Evolutionary conservation across 2,888 invertebrate species (phyloP).

Genomic region (Coenonympha glycerion): DNA sequence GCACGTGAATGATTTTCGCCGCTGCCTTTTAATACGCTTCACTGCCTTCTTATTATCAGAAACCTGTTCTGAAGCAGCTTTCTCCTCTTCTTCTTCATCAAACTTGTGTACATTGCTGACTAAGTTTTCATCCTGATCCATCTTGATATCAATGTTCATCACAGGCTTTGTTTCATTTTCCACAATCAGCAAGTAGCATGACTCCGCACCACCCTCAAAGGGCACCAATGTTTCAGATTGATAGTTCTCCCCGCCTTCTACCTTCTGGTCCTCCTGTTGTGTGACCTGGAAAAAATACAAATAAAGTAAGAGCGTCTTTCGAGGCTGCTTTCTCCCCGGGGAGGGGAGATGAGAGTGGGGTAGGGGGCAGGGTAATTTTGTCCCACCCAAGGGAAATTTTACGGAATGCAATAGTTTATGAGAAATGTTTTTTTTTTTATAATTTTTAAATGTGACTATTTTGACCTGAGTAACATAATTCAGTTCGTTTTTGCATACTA

Average conservation of each 20-base stretch:
- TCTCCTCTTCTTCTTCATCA: slow-evolving; percentile 77
- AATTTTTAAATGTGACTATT: too few relatives aligned
- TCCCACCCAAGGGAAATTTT: too few relatives aligned
- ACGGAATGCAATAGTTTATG: too few relatives aligned
- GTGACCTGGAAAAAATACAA: slow-evolving; percentile 20
- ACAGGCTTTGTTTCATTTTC: slow-evolving; percentile 81
- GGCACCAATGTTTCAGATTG: slow-evolving; percentile 91
- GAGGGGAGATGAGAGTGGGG: too few relatives aligned
- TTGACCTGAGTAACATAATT: too few relatives aligned
- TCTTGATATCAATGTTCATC: slow-evolving; percentile 49
- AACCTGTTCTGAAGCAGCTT: slow-evolving; percentile 33
- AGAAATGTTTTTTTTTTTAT: too few relatives aligned
- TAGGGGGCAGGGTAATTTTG: too few relatives aligned
- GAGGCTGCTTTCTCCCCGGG: too few relatives aligned
- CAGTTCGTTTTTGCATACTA: too few relatives aligned
- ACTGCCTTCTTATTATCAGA: slow-evolving; percentile 72
- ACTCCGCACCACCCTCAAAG: slow-evolving; percentile 83
- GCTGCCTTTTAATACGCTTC: slow-evolving; percentile 68
- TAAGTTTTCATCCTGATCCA: slow-evolving; percentile 51
- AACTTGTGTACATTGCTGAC: slow-evolving; percentile 87
- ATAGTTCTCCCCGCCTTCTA: slow-evolving; percentile 74
- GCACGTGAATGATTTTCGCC: slow-evolving; percentile 84
- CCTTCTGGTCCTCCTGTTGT: slow-evolving; percentile 33
- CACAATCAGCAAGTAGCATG: slow-evolving; percentile 91
- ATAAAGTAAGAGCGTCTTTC: too few relatives aligned